Evolutionary conservation across 2,797 vertebrate species (phyloP).

Genomic region (Dromococcyx pavoninus): DNA sequence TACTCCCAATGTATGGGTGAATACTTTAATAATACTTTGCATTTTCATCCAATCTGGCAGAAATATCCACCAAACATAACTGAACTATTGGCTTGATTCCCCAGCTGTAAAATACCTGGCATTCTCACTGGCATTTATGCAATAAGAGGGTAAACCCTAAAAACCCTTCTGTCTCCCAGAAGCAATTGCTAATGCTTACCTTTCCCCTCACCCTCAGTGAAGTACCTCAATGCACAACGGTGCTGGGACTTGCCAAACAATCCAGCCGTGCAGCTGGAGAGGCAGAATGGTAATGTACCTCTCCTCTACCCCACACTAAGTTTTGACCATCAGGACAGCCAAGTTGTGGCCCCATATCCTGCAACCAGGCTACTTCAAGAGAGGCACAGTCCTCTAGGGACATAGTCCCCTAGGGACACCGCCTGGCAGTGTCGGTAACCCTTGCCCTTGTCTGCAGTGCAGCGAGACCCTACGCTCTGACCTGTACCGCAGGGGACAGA

Average conservation of each 20-base stretch:
- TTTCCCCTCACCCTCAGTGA: neutral
- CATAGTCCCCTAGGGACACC: neutral
- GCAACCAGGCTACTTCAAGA: neutral
- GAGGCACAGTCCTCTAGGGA: neutral
- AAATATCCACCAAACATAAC: neutral
- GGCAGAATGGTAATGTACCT: too few species aligned
- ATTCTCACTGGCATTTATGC: neutral
- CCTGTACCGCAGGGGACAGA: neutral
- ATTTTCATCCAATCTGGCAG: neutral
- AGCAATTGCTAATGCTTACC: neutral
- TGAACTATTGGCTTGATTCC: neutral
- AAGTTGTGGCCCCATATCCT: neutral
- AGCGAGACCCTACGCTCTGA: neutral
- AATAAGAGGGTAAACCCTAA: neutral
- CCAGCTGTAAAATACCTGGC: neutral
- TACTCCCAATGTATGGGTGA: neutral
- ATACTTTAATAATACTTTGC: neutral
- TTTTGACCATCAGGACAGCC: neutral
- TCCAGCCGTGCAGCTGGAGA: neutral
- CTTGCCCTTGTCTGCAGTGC: neutral
- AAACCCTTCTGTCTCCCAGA: neutral
- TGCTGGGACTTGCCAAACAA: neutral
- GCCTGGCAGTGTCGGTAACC: fast-evolving
- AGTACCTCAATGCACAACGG: neutral
- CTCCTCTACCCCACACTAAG: neutral